phyloP scores from a whole-genome alignment of 2,797 vertebrate species.

The Scleropages formosus region DNA sequence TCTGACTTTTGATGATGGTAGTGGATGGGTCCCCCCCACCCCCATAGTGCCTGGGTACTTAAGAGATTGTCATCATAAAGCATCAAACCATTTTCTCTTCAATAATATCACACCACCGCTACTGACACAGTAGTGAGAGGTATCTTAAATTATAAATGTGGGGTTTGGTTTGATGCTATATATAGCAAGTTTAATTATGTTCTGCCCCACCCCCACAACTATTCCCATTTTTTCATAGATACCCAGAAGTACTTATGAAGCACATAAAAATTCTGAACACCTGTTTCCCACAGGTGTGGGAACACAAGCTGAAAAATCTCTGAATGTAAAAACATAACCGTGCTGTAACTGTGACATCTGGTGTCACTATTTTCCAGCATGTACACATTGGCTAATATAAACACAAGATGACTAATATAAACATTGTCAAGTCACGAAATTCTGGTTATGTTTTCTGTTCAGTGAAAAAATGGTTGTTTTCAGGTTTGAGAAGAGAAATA shows the following conservation, averaged over 20 bases:
- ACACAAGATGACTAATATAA: too few species aligned
- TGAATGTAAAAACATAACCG: neutral
- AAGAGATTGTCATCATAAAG: slow-evolving; percentile 52
- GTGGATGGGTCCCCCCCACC: slow-evolving; percentile 49
- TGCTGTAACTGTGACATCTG: neutral
- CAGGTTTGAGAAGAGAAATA: too few species aligned
- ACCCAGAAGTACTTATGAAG: slow-evolving; percentile 10
- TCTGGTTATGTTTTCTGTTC: too few species aligned
- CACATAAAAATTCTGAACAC: neutral
- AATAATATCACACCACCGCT: slow-evolving; percentile 56
- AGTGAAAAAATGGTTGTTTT: too few species aligned
- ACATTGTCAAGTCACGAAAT: too few species aligned
- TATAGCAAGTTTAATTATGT: slow-evolving; percentile 55
- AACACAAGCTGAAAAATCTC: slow-evolving; percentile 1
- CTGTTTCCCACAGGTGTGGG: slow-evolving; percentile 9
- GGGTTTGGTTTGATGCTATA: slow-evolving; percentile 48
- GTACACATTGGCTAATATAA: neutral
- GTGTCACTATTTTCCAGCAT: neutral
- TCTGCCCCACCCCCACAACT: slow-evolving; percentile 35
- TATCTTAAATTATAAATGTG: slow-evolving; percentile 54
- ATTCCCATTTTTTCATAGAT: slow-evolving; percentile 33
- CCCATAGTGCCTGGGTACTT: slow-evolving; percentile 44
- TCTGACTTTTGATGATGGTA: slow-evolving; percentile 21
- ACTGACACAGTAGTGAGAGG: slow-evolving; percentile 52
- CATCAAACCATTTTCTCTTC: slow-evolving; percentile 54